phyloP scores from a whole-genome alignment of 2,888 invertebrate species.

The Apomyelois bistriatella region DNA sequence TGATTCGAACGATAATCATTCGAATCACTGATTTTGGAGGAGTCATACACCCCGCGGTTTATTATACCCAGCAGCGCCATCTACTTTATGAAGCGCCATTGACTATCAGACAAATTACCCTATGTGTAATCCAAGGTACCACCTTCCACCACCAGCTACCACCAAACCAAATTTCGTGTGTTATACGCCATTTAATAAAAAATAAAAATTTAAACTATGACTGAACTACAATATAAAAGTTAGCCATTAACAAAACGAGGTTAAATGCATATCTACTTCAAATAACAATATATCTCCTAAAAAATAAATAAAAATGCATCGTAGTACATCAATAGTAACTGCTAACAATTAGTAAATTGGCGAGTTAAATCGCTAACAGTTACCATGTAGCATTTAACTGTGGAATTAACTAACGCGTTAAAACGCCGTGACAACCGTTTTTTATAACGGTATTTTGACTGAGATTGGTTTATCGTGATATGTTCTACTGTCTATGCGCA shows the following conservation, averaged over 20 bases:
- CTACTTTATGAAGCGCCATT: too few species aligned
- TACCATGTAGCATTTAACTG: not conserved
- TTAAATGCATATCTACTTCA: not conserved
- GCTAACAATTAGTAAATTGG: not conserved
- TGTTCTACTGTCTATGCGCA: not conserved
- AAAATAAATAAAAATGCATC: not conserved
- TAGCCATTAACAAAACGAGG: not conserved
- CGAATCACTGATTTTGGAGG: too few species aligned
- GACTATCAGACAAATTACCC: too few species aligned
- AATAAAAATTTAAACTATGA: too few species aligned
- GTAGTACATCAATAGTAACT: not conserved
- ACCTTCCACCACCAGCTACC: too few species aligned
- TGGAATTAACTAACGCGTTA: slow-evolving; percentile 5
- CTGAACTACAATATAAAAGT: too few species aligned
- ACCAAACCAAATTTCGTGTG: too few species aligned
- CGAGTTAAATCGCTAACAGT: slow-evolving; percentile 6
- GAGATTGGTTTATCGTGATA: slow-evolving; percentile 1
- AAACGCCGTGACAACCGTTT: slow-evolving; percentile 6
- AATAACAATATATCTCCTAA: not conserved
- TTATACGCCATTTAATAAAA: too few species aligned
- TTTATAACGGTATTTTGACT: not conserved
- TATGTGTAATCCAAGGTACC: too few species aligned
- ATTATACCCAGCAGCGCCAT: too few species aligned
- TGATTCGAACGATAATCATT: too few species aligned
- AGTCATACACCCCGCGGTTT: too few species aligned